A percentile compares a stretch with the other conserved stretches of the same genome.
Evolutionary conservation across 2,888 invertebrate species (phyloP).

Genomic region (Polylopha cassiicola): DNA sequence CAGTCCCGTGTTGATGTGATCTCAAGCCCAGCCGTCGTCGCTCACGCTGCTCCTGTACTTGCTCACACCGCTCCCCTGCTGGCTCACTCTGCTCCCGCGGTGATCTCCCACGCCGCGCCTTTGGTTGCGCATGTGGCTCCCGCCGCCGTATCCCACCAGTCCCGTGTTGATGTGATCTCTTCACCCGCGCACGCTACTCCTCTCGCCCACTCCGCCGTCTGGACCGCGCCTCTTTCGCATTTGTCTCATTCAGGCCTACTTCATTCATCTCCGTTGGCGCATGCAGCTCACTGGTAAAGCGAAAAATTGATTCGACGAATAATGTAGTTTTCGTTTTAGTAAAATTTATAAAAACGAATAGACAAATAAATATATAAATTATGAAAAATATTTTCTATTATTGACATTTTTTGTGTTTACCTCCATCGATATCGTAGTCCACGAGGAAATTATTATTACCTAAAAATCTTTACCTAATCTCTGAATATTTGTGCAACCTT

Average conservation of each 20-base stretch:
- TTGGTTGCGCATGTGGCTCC: conserved; percentile 39
- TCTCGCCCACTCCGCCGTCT: conserved; percentile 39
- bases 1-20: conserved; percentile 62
- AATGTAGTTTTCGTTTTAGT: conserved; percentile 64
- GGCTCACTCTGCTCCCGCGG: conserved; percentile 53
- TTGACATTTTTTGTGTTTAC: no score
- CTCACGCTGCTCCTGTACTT: conserved; percentile 33
- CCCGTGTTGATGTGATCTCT: conserved; percentile 25
- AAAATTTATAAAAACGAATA: conserved; percentile 55
- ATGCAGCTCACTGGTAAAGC: conserved; percentile 48
- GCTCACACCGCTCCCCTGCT: conserved; percentile 43
- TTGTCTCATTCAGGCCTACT: conserved; percentile 36
- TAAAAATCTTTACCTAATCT: no score
- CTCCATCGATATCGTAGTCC: no score
- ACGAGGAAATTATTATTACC: no score
- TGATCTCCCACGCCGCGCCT: conserved; percentile 35
- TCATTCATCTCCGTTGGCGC: conserved; percentile 28
- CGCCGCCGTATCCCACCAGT: conserved; percentile 39
- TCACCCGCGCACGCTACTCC: conserved; percentile 23
- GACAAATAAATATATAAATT: conserved; percentile 52
- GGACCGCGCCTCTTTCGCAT: conserved; percentile 45
- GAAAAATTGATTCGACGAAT: conserved; percentile 46
- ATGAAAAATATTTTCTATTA: no score
- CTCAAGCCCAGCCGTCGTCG: conserved; percentile 42
- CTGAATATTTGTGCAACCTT: no score